phyloP scores from a whole-genome alignment of 2,113 vertebrate species.

The Syngnathus scovelli region DNA sequence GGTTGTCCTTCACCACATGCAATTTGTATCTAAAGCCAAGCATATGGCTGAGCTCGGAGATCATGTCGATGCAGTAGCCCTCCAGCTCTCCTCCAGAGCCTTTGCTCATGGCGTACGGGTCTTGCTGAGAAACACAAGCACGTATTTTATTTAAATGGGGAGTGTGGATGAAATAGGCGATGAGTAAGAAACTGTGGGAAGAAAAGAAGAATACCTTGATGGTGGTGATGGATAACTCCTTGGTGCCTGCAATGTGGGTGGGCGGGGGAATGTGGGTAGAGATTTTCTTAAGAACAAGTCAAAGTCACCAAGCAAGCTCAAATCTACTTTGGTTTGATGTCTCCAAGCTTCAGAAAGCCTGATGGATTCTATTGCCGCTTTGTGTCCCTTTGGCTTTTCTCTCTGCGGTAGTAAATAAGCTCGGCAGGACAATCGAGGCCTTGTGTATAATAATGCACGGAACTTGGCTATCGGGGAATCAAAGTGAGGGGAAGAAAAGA shows the following conservation, averaged over 20 bases:
- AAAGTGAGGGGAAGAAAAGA: conserved; percentile 30
- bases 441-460: conserved; percentile 39
- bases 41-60: conserved; percentile 66
- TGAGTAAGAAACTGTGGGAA: no score
- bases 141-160: background rate
- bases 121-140: conserved; percentile 61
- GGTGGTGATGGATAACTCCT: conserved; percentile 73
- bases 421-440: conserved; percentile 48
- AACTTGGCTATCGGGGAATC: conserved; percentile 2
- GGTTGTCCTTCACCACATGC: conserved; percentile 74
- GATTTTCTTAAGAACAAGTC: conserved; percentile 6
- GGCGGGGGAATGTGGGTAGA: background rate
- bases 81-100: conserved; percentile 65
- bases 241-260: conserved; percentile 44
- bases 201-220: conserved; percentile 62
- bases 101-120: conserved; percentile 75
- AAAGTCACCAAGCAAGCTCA: conserved; percentile 11
- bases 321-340: conserved; percentile 21
- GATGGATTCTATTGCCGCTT: conserved; percentile 33
- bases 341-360: conserved; percentile 30
- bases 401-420: conserved; percentile 44
- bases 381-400: conserved; percentile 36
- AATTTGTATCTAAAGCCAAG: conserved; percentile 75
- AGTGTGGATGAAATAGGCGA: background rate
- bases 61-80: conserved; percentile 81